Conservation (phyloP, 2,888 invertebrate genomes). For the Chrysolina americana region DNA sequence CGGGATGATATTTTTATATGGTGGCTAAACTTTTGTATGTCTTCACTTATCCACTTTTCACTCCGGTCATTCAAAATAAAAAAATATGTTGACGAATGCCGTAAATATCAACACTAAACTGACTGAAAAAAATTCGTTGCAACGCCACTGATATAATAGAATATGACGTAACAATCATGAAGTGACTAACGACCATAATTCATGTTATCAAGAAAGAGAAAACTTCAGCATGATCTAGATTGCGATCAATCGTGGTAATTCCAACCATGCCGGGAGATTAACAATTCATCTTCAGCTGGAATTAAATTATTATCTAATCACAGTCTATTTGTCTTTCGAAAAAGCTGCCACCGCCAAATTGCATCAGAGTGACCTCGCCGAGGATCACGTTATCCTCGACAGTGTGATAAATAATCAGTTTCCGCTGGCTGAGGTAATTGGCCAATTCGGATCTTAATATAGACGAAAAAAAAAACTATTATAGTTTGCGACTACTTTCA, state of each 20-base stretch:
- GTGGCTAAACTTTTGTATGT: no score
- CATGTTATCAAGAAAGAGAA: slow-evolving; percentile 12
- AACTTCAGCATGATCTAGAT: slow-evolving; percentile 20
- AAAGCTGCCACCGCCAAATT: not conserved
- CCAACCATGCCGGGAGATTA: slow-evolving; percentile 1
- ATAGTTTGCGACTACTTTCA: not conserved
- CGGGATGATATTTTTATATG: no score
- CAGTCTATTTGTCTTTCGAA: not conserved
- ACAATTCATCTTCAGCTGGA: slow-evolving; percentile 2
- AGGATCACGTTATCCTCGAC: no score
- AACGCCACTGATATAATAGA: not conserved
- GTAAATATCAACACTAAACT: no score
- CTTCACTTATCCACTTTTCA: no score
- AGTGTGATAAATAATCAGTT: not conserved
- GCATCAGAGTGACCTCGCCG: not conserved
- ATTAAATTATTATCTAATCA: not conserved
- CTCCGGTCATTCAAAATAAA: no score
- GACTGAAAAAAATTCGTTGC: no score
- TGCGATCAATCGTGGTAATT: slow-evolving; percentile 11
- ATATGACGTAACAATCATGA: not conserved
- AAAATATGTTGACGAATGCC: no score
- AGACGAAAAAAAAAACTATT: not conserved
- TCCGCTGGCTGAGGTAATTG: not conserved
- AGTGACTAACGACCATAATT: slow-evolving; percentile 2
- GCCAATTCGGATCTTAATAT: slow-evolving; percentile 4